Percentiles rank a stretch among this genome's conserved stretches.
phyloP scores from a whole-genome alignment of 2,113 vertebrate species.

The Trichechus manatus region DNA sequence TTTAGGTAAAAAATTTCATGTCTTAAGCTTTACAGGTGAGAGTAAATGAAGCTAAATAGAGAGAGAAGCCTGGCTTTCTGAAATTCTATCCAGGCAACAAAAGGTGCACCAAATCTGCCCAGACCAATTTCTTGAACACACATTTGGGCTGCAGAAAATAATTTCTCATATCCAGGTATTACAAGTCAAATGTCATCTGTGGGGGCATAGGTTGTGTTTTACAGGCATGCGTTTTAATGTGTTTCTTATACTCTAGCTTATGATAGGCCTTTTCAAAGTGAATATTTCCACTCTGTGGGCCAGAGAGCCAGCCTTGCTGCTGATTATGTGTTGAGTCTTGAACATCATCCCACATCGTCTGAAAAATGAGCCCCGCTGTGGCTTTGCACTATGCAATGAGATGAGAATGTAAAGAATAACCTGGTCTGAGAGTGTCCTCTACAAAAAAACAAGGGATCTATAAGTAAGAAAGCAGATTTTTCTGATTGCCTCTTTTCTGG shows the following conservation, averaged over 20 bases:
- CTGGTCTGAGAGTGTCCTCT: neutral
- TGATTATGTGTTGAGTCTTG: slow-evolving; percentile 48
- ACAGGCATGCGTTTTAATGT: neutral
- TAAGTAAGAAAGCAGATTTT: slow-evolving; percentile 80
- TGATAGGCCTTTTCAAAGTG: slow-evolving; percentile 57
- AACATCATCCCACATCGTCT: slow-evolving; percentile 59
- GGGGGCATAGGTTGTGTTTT: slow-evolving; percentile 57
- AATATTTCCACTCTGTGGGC: slow-evolving; percentile 54
- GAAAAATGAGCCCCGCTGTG: slow-evolving; percentile 7
- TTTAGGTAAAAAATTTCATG: neutral
- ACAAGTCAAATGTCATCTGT: slow-evolving; percentile 44
- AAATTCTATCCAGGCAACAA: slow-evolving; percentile 37
- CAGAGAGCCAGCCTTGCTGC: slow-evolving; percentile 23
- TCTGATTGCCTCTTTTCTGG: slow-evolving; percentile 61
- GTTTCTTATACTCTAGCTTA: slow-evolving; percentile 67
- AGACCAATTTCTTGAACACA: slow-evolving; percentile 33
- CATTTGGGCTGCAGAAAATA: slow-evolving; percentile 43
- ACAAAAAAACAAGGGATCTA: neutral
- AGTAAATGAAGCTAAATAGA: neutral
- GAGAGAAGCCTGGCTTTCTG: neutral
- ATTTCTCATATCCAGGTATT: slow-evolving; percentile 36
- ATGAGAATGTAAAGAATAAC: slow-evolving; percentile 52
- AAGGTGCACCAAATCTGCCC: neutral
- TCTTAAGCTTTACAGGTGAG: neutral
- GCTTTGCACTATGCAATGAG: neutral